These are phyloP conservation scores for Eurosta solidaginis DNA, from an alignment of 1,140 invertebrate genomes.

Conservation along the genomic window DNA sequence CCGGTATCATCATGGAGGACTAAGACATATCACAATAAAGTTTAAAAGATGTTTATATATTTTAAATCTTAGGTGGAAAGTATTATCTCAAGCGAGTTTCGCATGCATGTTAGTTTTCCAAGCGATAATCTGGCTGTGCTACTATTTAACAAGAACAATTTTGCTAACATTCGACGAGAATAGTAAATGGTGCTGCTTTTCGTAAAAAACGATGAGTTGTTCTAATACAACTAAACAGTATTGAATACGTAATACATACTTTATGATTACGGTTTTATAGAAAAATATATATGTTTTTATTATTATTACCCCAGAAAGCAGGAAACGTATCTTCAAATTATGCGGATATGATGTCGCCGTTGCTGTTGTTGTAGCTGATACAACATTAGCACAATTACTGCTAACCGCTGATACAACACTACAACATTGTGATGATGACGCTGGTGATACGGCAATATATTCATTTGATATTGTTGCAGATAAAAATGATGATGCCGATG, in stretches of 20 bases:
- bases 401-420: conserved; percentile 23
- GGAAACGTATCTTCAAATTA: conserved; percentile 60
- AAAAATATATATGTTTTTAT: not conserved
- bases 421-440: conserved; percentile 43
- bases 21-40: too few relatives aligned
- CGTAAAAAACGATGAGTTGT: not conserved
- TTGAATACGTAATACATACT: too few relatives aligned
- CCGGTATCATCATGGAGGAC: too few relatives aligned
- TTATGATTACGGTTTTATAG: too few relatives aligned
- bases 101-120: too few relatives aligned
- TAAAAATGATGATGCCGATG: conserved; percentile 49
- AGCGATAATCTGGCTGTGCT: too few relatives aligned
- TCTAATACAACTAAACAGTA: too few relatives aligned
- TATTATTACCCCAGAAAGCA: conserved; percentile 56
- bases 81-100: too few relatives aligned
- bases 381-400: not conserved
- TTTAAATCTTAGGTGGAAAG: too few relatives aligned
- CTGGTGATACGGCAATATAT: conserved; percentile 53
- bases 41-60: too few relatives aligned
- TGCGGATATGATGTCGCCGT: conserved; percentile 57
- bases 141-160: too few relatives aligned
- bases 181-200: not conserved
- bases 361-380: conserved; percentile 37
- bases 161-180: too few relatives aligned
- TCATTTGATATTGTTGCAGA: conserved; percentile 55